Percentiles rank a stretch among this genome's conserved stretches.
Conservation (phyloP, 2,113 vertebrate species). For the Centrocercus urophasianus region DNA sequence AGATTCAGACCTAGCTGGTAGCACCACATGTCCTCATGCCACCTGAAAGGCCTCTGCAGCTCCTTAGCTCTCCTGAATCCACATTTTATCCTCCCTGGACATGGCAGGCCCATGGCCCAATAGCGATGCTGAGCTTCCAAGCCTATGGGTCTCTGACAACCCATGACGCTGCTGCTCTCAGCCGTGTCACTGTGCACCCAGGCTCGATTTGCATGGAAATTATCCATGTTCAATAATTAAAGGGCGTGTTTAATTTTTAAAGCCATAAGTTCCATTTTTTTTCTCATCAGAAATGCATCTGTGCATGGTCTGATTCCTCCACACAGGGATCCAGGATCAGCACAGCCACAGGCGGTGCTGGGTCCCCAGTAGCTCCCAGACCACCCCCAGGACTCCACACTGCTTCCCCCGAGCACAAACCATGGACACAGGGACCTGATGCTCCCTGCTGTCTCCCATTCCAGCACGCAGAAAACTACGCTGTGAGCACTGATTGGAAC, state of each 20-base stretch:
- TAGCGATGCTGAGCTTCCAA: accelerated
- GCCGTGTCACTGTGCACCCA: not conserved
- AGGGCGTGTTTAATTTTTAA: constrained; percentile 59
- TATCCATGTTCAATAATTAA: constrained; percentile 58
- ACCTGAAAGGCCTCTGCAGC: not conserved
- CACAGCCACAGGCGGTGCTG: not conserved
- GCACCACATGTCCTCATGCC: not conserved
- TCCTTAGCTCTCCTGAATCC: not conserved
- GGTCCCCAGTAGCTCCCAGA: not conserved
- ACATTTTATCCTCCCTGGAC: not conserved
- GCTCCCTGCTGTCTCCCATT: not conserved
- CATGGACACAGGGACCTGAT: accelerated
- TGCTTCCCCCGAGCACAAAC: not conserved
- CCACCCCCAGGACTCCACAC: not conserved
- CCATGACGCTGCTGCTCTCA: not conserved
- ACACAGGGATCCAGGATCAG: not conserved
- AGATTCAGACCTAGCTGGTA: accelerated
- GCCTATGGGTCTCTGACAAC: not conserved
- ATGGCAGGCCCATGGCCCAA: accelerated
- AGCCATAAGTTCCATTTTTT: not conserved
- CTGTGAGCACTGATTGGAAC: not conserved
- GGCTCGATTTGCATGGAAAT: constrained; percentile 40
- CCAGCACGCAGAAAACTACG: not conserved
- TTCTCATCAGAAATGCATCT: not conserved
- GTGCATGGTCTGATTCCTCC: not conserved